Conservation (phyloP, 1,140 invertebrate species). For the Diploscapter pachys region DNA sequence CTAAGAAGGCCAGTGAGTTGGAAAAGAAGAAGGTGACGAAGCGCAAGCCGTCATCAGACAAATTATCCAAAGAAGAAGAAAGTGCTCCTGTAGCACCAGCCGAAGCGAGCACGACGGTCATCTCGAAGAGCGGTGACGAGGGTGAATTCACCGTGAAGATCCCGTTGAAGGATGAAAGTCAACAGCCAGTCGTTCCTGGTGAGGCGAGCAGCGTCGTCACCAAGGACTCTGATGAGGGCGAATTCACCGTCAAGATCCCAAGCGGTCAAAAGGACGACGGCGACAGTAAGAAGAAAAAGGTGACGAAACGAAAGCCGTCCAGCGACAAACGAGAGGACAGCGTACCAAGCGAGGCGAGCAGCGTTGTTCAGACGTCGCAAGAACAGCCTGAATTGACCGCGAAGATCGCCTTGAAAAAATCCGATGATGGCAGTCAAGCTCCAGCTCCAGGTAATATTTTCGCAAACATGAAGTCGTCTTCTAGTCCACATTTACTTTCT, state of each 20-base stretch:
- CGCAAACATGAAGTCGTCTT: no score
- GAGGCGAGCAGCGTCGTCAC: not conserved
- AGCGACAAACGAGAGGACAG: conserved; percentile 3
- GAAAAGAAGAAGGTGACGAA: no score
- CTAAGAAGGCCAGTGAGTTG: no score
- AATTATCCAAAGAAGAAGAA: not conserved
- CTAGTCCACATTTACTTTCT: no score
- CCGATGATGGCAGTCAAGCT: no score
- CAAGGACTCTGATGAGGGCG: not conserved
- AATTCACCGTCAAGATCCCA: not conserved
- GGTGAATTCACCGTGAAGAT: no score
- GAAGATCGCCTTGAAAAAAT: no score
- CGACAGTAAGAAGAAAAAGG: not conserved
- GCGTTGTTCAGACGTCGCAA: no score
- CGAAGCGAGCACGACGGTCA: not conserved
- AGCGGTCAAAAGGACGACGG: not conserved
- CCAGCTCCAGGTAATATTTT: no score
- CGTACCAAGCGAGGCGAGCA: not conserved
- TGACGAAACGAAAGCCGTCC: not conserved
- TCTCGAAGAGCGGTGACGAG: not conserved
- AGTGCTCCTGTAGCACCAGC: not conserved
- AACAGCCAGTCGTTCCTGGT: not conserved
- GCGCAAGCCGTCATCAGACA: not conserved
- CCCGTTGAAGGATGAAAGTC: not conserved
- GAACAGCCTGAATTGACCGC: no score